Conservation (phyloP, 2,888 invertebrate species). For the Gonocerus acuteangulatus region DNA sequence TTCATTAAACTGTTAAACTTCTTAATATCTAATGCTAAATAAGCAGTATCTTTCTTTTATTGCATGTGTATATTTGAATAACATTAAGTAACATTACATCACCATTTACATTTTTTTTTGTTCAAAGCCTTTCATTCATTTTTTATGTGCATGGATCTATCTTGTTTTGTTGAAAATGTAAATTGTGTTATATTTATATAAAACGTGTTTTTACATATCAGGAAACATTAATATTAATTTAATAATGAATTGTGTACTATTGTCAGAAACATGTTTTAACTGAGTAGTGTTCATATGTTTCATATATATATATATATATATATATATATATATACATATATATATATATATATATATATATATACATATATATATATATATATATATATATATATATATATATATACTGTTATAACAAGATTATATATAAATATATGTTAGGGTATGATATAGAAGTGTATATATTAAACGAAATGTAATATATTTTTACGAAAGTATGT, state of each 20-base stretch:
- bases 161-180: constrained; percentile 25
- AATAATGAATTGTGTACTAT: constrained; percentile 29
- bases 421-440: constrained; percentile 22
- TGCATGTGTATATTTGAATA: not conserved
- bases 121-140: constrained; percentile 17
- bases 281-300: constrained; percentile 33
- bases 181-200: constrained; percentile 30
- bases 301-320: constrained; percentile 28
- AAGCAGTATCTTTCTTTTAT: not conserved
- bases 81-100: constrained; percentile 8
- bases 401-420: constrained; percentile 21
- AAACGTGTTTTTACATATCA: constrained; percentile 33
- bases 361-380: constrained; percentile 28
- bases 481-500: constrained; percentile 32
- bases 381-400: constrained; percentile 28
- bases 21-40: not conserved
- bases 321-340: constrained; percentile 26
- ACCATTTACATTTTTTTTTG: constrained; percentile 1
- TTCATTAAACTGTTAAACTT: not conserved
- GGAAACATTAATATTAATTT: constrained; percentile 19
- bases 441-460: constrained; percentile 25
- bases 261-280: constrained; percentile 32
- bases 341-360: constrained; percentile 28
- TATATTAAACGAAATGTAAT: constrained; percentile 31
- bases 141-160: constrained; percentile 22